phyloP scores from a whole-genome alignment of 2,797 vertebrate genomes.

The Aratinga solstitialis region DNA sequence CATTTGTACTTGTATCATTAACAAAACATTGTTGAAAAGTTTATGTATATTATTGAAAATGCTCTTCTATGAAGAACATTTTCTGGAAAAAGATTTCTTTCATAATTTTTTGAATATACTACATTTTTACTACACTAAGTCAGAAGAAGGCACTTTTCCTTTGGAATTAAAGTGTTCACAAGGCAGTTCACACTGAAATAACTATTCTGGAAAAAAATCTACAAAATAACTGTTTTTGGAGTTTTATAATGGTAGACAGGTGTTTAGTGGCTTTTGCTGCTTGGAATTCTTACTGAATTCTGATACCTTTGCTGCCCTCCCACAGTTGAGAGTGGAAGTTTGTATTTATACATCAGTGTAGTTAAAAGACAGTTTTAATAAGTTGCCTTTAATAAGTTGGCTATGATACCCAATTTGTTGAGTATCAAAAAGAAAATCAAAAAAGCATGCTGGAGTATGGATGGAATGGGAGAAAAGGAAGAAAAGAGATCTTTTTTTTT shows the following conservation, averaged over 20 bases:
- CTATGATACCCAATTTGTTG: background rate
- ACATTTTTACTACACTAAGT: background rate
- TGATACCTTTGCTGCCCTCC: background rate
- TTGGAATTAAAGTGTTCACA: background rate
- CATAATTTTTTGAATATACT: background rate
- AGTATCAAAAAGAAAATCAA: background rate
- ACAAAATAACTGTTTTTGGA: background rate
- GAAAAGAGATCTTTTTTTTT: background rate
- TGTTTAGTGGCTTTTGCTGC: background rate
- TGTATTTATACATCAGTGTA: background rate
- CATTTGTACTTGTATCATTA: background rate
- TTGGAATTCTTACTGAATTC: background rate
- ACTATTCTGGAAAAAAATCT: background rate
- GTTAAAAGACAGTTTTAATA: background rate
- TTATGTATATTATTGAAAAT: background rate
- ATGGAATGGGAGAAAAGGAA: background rate
- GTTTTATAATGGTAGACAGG: background rate
- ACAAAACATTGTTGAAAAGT: background rate
- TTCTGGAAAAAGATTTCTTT: background rate
- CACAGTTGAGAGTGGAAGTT: background rate
- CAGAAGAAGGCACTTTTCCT: background rate
- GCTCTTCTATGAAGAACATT: rapidly evolving
- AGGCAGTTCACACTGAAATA: background rate
- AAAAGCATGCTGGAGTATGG: background rate
- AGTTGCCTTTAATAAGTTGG: background rate